Conservation (phyloP, 2,113 vertebrate species). For the Carollia perspicillata region DNA sequence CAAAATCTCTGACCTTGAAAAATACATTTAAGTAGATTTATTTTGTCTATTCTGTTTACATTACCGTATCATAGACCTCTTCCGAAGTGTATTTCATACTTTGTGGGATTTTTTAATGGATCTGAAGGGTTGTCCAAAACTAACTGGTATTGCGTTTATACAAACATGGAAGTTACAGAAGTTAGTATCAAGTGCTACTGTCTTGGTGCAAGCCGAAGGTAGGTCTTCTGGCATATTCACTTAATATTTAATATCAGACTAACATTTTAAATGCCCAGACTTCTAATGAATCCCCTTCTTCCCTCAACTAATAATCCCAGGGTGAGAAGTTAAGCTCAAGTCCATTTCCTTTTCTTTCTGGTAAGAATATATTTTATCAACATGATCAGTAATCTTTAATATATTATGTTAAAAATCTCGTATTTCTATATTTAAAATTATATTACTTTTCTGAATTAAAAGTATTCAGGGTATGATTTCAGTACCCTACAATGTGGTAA, state of each 20-base stretch:
- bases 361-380: conserved; percentile 23
- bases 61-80: background rate
- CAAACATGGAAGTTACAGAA: conserved; percentile 12
- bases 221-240: background rate
- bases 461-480: conserved; percentile 34
- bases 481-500: conserved; percentile 16
- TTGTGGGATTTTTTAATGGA: background rate
- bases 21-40: background rate
- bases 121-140: background rate
- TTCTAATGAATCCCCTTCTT: background rate
- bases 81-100: background rate
- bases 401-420: conserved; percentile 67
- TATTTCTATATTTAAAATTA: conserved; percentile 57
- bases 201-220: background rate
- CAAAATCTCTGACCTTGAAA: conserved; percentile 33
- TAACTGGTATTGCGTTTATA: background rate
- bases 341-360: background rate
- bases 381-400: conserved; percentile 51
- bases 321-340: conserved; percentile 19
- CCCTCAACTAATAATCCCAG: background rate
- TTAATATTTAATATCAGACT: background rate
- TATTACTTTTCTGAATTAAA: conserved; percentile 45
- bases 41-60: background rate
- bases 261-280: background rate
- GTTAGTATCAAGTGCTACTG: background rate